Conservation (phyloP, 2,888 invertebrate species). For the Cataglyphis albicans region DNA sequence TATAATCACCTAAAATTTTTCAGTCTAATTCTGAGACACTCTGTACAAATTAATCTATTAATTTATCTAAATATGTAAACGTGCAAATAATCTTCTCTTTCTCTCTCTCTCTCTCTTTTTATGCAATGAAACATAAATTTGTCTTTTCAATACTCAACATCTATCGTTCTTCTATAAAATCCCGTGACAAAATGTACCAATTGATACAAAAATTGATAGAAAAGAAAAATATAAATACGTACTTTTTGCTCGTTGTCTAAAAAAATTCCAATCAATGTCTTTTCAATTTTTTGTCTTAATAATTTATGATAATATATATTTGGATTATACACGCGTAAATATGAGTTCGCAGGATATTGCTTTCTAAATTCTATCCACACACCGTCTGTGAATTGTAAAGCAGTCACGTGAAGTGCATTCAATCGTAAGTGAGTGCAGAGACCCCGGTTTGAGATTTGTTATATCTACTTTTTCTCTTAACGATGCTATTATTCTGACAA, state of each 20-base stretch:
- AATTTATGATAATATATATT: not conserved
- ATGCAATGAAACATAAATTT: not conserved
- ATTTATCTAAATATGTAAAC: not conserved
- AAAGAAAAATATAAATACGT: not conserved
- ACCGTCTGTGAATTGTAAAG: slow-evolving; percentile 74
- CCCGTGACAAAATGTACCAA: not conserved
- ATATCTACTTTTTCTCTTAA: not conserved
- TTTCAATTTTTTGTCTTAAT: not conserved
- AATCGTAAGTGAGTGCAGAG: slow-evolving; percentile 52
- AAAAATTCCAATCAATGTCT: not conserved
- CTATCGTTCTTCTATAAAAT: not conserved
- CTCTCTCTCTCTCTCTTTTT: too few relatives aligned
- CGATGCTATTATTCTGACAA: not conserved
- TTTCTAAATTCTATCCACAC: slow-evolving; percentile 69
- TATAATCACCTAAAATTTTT: too few relatives aligned
- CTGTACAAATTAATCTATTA: not conserved
- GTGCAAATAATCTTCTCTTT: not conserved
- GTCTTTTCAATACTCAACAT: not conserved
- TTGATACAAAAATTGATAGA: not conserved
- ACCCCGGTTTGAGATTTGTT: slow-evolving; percentile 20
- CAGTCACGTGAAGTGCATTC: slow-evolving; percentile 73
- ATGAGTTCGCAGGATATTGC: not conserved
- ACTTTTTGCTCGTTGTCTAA: not conserved
- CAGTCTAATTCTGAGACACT: too few relatives aligned
- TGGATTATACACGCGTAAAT: not conserved